These are phyloP conservation scores for Drosophila kanekoi DNA, from an alignment of 2,888 invertebrate species.

Conservation along the genomic window DNA sequence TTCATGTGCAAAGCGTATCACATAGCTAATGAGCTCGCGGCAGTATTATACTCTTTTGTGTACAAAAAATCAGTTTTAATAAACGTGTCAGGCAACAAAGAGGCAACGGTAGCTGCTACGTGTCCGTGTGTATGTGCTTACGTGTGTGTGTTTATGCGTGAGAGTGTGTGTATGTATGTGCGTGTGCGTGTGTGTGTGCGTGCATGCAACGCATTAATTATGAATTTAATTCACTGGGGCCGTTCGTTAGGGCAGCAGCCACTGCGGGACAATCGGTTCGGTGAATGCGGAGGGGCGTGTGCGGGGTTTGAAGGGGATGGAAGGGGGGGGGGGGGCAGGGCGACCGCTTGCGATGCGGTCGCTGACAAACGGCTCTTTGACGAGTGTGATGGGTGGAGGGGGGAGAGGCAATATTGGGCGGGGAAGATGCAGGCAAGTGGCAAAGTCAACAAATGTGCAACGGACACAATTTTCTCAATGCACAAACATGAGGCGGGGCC, in stretches of 20 bases:
- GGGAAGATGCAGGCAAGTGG: slow-evolving; percentile 67
- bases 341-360: slow-evolving; percentile 41
- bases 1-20: background rate
- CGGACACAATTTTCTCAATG: slow-evolving; percentile 80
- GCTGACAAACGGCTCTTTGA: slow-evolving; percentile 60
- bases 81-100: slow-evolving; percentile 77
- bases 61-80: slow-evolving; percentile 75
- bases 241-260: slow-evolving; percentile 55
- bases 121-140: slow-evolving; percentile 40
- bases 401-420: background rate
- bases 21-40: slow-evolving; percentile 18
- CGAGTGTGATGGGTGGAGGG: slow-evolving; percentile 14
- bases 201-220: slow-evolving; percentile 82
- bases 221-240: slow-evolving; percentile 80
- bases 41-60: slow-evolving; percentile 5
- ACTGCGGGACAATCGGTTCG: slow-evolving; percentile 32
- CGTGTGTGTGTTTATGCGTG: slow-evolving; percentile 6
- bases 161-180: slow-evolving; percentile 43
- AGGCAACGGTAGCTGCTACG: slow-evolving; percentile 76
- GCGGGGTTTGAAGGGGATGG: background rate
- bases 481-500: slow-evolving; percentile 74
- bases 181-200: slow-evolving; percentile 65
- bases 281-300: slow-evolving; percentile 1
- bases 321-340: background rate
- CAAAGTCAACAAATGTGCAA: slow-evolving; percentile 80